A percentile compares a stretch with the other conserved stretches of the same genome.
Evolutionary conservation across 2,113 vertebrate genomes (phyloP).

Genomic region (Xiphias gladius): DNA sequence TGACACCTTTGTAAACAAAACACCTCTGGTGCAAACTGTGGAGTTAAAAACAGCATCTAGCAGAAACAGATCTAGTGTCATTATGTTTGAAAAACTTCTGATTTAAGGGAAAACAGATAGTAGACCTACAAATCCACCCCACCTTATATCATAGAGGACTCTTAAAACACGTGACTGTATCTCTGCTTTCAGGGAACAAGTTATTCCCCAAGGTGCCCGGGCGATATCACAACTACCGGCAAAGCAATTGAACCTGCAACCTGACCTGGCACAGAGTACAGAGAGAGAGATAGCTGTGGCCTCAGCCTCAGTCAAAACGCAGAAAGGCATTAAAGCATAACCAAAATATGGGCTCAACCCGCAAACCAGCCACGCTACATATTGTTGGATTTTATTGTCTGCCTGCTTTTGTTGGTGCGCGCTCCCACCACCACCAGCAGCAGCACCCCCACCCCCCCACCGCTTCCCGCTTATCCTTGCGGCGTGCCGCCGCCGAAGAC

Average conservation of each 20-base stretch:
- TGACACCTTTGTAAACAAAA: slow-evolving; percentile 11
- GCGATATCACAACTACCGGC: slow-evolving; percentile 31
- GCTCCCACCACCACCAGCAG: slow-evolving; percentile 54
- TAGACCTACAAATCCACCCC: neutral
- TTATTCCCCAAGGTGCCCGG: slow-evolving; percentile 1
- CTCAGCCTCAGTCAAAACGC: slow-evolving; percentile 20
- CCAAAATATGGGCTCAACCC: slow-evolving; percentile 52
- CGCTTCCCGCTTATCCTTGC: slow-evolving; percentile 31
- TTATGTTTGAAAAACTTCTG: neutral
- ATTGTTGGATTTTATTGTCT: slow-evolving; percentile 70
- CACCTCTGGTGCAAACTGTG: neutral
- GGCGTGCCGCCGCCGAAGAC: slow-evolving; percentile 63
- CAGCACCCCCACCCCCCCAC: slow-evolving; percentile 35
- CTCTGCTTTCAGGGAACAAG: slow-evolving; percentile 2
- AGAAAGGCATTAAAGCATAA: slow-evolving; percentile 61
- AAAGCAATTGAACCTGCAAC: slow-evolving; percentile 60
- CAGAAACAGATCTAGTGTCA: neutral
- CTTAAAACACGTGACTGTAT: neutral
- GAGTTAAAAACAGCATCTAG: neutral
- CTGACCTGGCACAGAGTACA: slow-evolving; percentile 46
- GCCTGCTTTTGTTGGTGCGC: slow-evolving; percentile 75
- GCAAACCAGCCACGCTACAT: slow-evolving; percentile 38
- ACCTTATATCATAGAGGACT: neutral
- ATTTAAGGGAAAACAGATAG: slow-evolving; percentile 1
- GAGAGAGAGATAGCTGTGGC: slow-evolving; percentile 3